Conservation (phyloP, 1,140 invertebrate genomes). For the Hypsibius dujardini region DNA sequence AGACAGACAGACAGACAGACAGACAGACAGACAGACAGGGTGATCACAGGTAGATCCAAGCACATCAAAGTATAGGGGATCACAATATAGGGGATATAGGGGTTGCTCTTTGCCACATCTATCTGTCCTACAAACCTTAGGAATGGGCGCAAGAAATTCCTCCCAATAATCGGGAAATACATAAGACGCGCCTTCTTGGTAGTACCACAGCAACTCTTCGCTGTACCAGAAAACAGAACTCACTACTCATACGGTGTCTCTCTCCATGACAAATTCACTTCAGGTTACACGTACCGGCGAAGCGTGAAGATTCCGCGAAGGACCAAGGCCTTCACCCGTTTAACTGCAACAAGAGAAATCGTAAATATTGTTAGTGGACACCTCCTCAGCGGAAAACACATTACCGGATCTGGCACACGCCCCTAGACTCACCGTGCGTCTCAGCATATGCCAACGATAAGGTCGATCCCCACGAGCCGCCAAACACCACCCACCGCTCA, state of each 20-base stretch:
- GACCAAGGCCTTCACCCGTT: conserved; percentile 30
- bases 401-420: no score
- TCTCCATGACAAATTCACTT: no score
- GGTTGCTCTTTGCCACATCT: background rate
- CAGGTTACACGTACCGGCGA: conserved; percentile 26
- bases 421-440: conserved; percentile 30
- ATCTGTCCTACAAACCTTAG: conserved; percentile 25
- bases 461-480: conserved; percentile 33
- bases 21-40: no score
- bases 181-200: conserved; percentile 31
- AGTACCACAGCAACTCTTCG: conserved; percentile 32
- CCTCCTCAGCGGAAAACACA: no score
- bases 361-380: no score
- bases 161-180: conserved; percentile 33
- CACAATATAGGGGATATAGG: no score
- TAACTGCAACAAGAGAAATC: no score
- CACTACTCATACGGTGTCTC: background rate
- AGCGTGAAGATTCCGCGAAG: conserved; percentile 32
- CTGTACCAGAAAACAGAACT: conserved; percentile 24
- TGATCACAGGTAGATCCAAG: no score
- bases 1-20: no score
- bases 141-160: conserved; percentile 30
- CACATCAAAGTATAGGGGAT: no score
- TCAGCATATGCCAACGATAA: conserved; percentile 31
- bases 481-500: conserved; percentile 33